A percentile compares a stretch with the other conserved stretches of the same genome.
Evolutionary conservation across 2,113 vertebrate genomes (phyloP).

Genomic region (Pseudonaja textilis): DNA sequence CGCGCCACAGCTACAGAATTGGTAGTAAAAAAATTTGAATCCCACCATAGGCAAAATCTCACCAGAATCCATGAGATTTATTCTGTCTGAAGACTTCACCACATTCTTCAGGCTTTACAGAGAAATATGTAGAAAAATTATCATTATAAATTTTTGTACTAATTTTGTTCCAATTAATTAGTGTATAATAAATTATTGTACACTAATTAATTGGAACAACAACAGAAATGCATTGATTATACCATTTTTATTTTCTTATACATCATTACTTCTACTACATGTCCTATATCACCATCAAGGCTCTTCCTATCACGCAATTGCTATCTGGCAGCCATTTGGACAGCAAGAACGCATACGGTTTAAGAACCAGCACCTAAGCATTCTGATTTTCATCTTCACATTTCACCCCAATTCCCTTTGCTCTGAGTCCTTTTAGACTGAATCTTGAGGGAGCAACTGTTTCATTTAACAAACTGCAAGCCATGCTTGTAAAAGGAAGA

Average conservation of each 20-base stretch:
- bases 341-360: neutral
- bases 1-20: too few relatives aligned
- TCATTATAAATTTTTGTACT: neutral
- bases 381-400: neutral
- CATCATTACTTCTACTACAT: neutral
- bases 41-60: neutral
- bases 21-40: too few relatives aligned
- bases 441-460: neutral
- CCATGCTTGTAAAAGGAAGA: neutral
- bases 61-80: neutral
- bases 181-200: neutral
- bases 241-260: neutral
- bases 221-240: neutral
- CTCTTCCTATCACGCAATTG: neutral
- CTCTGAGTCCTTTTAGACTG: neutral
- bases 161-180: too few relatives aligned
- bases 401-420: neutral
- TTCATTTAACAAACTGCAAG: neutral
- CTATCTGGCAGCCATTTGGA: neutral
- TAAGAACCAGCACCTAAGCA: neutral
- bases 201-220: neutral
- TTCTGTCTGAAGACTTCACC: conserved; percentile 22
- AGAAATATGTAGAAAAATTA: neutral
- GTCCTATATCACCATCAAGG: neutral
- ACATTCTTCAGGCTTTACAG: neutral